These are phyloP conservation scores for Hipposideros larvatus DNA, from an alignment of 2,797 vertebrate species.

Conservation along the genomic window DNA sequence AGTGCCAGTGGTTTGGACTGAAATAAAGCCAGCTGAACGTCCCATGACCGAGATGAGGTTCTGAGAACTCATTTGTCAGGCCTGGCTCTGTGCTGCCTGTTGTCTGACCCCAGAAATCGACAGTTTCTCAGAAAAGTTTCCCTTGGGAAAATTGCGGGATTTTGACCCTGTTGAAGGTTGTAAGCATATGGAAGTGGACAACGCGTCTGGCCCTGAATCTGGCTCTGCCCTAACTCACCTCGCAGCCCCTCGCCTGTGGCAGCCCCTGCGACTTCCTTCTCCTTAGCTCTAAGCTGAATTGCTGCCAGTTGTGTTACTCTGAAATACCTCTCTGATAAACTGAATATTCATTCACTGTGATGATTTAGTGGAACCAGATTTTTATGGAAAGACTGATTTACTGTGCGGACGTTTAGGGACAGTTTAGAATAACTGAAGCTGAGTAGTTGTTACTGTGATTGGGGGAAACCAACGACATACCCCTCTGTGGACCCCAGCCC, in stretches of 20 bases:
- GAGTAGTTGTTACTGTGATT: background rate
- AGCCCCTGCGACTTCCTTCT: background rate
- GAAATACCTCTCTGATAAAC: background rate
- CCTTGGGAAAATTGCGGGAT: background rate
- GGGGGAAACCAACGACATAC: background rate
- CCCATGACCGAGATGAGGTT: slow-evolving; percentile 15
- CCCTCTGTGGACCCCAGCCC: background rate
- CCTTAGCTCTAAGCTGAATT: background rate
- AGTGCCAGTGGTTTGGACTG: background rate
- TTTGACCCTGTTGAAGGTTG: background rate
- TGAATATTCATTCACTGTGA: background rate
- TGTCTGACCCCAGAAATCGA: background rate
- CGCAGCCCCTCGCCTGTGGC: background rate
- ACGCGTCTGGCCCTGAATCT: background rate
- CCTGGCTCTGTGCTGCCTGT: slow-evolving; percentile 66
- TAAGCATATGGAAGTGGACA: background rate
- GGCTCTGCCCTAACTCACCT: background rate
- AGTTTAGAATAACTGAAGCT: background rate
- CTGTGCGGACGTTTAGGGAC: background rate
- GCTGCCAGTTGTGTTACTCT: background rate
- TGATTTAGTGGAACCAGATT: background rate
- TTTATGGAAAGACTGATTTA: background rate
- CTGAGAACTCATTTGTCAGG: slow-evolving; percentile 50
- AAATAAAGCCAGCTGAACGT: background rate
- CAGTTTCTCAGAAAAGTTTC: slow-evolving; percentile 50